These are phyloP conservation scores for Caligus rogercresseyi DNA, from an alignment of 1,140 invertebrate species.

Conservation along the genomic window DNA sequence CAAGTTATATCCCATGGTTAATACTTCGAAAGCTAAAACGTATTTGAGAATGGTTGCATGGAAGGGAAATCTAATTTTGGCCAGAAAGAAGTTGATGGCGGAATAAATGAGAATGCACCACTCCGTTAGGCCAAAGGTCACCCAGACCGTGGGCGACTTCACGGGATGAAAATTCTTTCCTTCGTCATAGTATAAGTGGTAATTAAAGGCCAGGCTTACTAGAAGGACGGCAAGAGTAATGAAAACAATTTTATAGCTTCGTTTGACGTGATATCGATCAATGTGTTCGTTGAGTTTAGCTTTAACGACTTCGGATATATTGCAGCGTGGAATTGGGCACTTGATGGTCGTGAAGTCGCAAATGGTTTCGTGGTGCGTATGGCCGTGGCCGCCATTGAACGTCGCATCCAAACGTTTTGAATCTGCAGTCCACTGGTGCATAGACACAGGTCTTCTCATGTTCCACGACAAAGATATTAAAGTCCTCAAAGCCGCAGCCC, in stretches of 20 bases:
- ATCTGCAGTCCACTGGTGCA: background rate
- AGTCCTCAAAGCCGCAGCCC: background rate
- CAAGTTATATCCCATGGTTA: too few relatives aligned
- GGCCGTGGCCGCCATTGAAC: background rate
- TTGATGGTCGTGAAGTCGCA: background rate
- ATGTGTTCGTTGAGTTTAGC: background rate
- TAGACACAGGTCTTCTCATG: background rate
- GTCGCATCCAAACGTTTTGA: background rate
- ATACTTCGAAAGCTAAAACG: too few relatives aligned
- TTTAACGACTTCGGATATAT: background rate
- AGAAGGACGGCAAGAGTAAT: background rate
- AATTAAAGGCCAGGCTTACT: background rate
- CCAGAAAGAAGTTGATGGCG: too few relatives aligned
- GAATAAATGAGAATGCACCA: too few relatives aligned
- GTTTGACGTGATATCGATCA: background rate
- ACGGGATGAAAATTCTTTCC: too few relatives aligned
- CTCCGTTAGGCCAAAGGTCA: too few relatives aligned
- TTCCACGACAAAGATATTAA: background rate
- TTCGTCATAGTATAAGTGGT: too few relatives aligned
- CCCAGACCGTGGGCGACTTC: too few relatives aligned
- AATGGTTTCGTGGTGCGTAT: background rate
- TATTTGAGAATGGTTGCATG: too few relatives aligned
- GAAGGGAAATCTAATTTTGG: too few relatives aligned
- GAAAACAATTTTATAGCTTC: background rate
- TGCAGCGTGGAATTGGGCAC: background rate